These are phyloP conservation scores for Slavum lentiscoides DNA, from an alignment of 2,888 invertebrate species.

Conservation along the genomic window DNA sequence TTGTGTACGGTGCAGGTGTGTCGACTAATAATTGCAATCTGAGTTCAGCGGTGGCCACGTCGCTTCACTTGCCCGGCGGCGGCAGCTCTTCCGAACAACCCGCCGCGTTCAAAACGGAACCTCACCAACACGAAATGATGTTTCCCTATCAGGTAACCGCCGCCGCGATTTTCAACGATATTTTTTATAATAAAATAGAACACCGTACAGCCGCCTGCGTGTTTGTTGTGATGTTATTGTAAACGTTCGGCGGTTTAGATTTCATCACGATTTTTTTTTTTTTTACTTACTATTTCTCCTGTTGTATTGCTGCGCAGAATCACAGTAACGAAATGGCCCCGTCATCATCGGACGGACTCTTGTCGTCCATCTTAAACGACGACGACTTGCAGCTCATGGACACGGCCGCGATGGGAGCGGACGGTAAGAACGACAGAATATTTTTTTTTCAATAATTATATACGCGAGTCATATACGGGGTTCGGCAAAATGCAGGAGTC, in stretches of 20 bases:
- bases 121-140: constrained; percentile 67
- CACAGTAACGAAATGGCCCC: constrained; percentile 56
- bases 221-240: too few species aligned
- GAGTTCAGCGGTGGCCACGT: constrained; percentile 75
- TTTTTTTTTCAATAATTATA: too few species aligned
- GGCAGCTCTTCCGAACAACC: constrained; percentile 61
- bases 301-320: constrained; percentile 53
- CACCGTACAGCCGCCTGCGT: too few species aligned
- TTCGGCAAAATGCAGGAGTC: too few species aligned
- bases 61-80: constrained; percentile 74
- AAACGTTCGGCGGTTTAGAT: too few species aligned
- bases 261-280: background rate
- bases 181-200: too few species aligned
- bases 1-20: constrained; percentile 17
- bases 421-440: constrained; percentile 58
- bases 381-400: constrained; percentile 90
- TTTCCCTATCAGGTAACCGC: constrained; percentile 73
- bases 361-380: constrained; percentile 84
- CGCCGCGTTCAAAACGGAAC: constrained; percentile 71
- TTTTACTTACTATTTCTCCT: background rate
- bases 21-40: constrained; percentile 63
- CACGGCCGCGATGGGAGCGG: constrained; percentile 86
- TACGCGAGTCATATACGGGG: too few species aligned
- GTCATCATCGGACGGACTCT: constrained; percentile 80
- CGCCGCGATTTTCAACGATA: constrained; percentile 18